Conservation (phyloP, 2,797 vertebrate genomes). For the Acipenser oxyrinchus region DNA sequence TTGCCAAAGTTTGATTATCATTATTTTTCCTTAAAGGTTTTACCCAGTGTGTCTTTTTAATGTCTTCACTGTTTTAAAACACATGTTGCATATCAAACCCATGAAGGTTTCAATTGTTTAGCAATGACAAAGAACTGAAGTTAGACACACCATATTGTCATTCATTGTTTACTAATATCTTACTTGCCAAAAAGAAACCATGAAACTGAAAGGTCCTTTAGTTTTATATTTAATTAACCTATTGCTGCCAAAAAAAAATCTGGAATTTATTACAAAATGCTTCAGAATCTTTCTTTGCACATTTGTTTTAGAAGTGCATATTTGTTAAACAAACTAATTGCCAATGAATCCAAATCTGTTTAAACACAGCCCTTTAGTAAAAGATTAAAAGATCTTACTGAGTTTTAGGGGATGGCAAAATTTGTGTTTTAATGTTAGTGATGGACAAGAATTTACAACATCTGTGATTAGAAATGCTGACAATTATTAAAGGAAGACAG, state of each 20-base stretch:
- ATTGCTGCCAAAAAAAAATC: background rate
- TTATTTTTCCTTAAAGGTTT: slow-evolving; percentile 35
- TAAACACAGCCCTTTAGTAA: no score
- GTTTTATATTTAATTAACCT: no score
- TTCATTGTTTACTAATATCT: slow-evolving; percentile 26
- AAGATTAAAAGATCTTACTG: slow-evolving; percentile 5
- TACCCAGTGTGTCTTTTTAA: slow-evolving; percentile 22
- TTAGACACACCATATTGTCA: slow-evolving; percentile 9
- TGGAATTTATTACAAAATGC: background rate
- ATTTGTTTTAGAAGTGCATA: slow-evolving; percentile 11
- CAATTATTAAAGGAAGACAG: no score
- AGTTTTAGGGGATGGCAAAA: no score
- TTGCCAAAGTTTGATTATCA: slow-evolving; percentile 61
- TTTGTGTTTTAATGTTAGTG: no score
- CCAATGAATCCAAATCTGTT: no score
- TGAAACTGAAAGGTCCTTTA: no score
- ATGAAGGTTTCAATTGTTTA: slow-evolving; percentile 29
- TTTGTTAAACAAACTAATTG: background rate
- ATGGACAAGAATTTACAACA: no score
- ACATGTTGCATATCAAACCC: slow-evolving; percentile 8
- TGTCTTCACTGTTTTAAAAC: slow-evolving; percentile 28
- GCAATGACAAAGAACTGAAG: slow-evolving; percentile 21
- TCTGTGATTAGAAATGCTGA: no score
- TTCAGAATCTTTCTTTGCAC: no score
- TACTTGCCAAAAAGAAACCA: background rate